A percentile compares a stretch with the other conserved stretches of the same genome.
Conservation (phyloP, 2,888 invertebrate genomes). For the Girardia tigrina region DNA sequence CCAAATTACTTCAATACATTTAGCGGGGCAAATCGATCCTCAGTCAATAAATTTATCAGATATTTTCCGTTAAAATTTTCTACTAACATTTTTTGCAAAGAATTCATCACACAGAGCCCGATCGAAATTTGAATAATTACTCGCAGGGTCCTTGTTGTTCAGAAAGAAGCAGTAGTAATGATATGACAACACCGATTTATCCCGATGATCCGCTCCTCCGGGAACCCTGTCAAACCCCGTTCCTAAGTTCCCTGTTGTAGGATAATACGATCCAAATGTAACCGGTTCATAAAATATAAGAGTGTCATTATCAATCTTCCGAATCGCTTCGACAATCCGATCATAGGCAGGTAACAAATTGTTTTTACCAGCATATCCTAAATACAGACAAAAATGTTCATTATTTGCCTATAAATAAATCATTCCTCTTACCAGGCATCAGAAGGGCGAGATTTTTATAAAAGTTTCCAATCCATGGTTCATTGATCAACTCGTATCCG, state of each 20-base stretch:
- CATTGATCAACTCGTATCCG: conserved; percentile 43
- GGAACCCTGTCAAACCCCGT: conserved; percentile 41
- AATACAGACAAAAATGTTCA: neutral
- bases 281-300: conserved; percentile 43
- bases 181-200: conserved; percentile 39
- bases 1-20: no score
- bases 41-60: no score
- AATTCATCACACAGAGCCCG: conserved; percentile 39
- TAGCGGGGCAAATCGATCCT: no score
- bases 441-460: conserved; percentile 39
- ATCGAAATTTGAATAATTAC: conserved; percentile 37
- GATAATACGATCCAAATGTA: conserved; percentile 40
- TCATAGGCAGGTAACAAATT: conserved; percentile 41
- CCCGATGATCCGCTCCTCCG: conserved; percentile 39
- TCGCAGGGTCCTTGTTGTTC: conserved; percentile 14
- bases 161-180: conserved; percentile 43
- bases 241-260: conserved; percentile 38
- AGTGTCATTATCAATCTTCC: conserved; percentile 39
- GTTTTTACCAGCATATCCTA: conserved; percentile 39
- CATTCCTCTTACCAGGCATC: conserved; percentile 41
- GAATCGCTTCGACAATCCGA: conserved; percentile 38
- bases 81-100: conserved; percentile 25
- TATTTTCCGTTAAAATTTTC: no score
- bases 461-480: conserved; percentile 43
- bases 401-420: neutral